Evolutionary conservation across 2,888 invertebrate species (phyloP), one percentile per base, ranked within the genome.

Genomic region (Dynastes hyllus): DNA sequence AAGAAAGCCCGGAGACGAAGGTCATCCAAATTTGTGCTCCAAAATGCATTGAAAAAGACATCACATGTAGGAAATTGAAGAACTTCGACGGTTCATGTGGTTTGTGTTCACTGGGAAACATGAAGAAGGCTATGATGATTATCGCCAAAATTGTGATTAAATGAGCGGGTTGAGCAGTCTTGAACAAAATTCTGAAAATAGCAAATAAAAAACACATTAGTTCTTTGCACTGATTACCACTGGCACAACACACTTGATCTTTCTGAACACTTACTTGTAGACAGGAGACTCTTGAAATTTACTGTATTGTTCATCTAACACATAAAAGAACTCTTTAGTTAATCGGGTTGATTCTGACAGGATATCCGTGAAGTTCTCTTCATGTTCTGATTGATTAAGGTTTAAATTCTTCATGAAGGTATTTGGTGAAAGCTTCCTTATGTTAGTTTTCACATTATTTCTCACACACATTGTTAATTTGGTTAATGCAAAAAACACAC

Each of bases 11-110:
- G 86, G 97, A 97, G 51, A 97, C 92, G 86, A 97, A 95, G 11
- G 97, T 96, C 95, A 97, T 97, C 97, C 97, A 97, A 82, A 97
- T 92, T 90, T 97, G 97, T 27, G 96, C 92, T 50, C 97, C 97
- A 83, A 96, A 93, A 88, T 97, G 96, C 78, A 93, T 92, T 81
- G 95, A 94, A 84, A 97, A 95, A 8, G 95, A 93, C 0, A 92
- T 92, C 50, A 97, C 90, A 88, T 97, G 96, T 32, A 95, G 88
- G 78, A 96, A 91, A 69, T 92, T 90, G 90, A 92, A 91, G 70
- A 89, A 78, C 32, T 87, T 87, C 1, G 90, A 90, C 45, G 87
- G 86, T 13, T 86, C 83, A 22, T 76, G 55, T 2, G 67, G 61
- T 53, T 78, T 58, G 8, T 69, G 58, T 65, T 78, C 76, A 29